Evolutionary conservation across 2,888 invertebrate species (phyloP), one percentile per base, ranked within the genome.

Genomic region (Macrosoma leucophasiata): DNA sequence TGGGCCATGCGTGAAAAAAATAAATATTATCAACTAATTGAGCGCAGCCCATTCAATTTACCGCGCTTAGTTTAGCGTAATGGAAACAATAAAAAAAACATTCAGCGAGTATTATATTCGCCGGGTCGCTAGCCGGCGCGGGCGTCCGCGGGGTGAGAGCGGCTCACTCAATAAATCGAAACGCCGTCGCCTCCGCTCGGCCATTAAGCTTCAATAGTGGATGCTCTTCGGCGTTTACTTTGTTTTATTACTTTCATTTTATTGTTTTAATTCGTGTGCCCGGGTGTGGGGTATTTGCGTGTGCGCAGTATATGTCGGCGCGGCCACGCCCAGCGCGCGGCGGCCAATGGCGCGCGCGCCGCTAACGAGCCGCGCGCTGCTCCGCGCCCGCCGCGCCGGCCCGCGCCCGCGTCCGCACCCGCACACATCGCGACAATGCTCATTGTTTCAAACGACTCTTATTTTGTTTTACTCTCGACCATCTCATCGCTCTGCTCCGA

Each of bases 211-310:
- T 67, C 77, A 71, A 78, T 79, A 75, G 74, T 69, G 73, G 69
- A 68, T 68, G 67, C 69, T 49, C 70, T 73, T 71, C 62, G 66
- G 62, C 64, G 68, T 66, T 74, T 65, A 72, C 68, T 73, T 81
- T 77, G 78, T 84, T 82, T 82, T 81, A 81, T 81, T 78, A 78
- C 69, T 74, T 76, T 77, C 68, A 78, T 81, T 81, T 82, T 81
- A 82, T 82, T 82, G 82, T 82, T 84, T 84, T 84, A 82, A 82
- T 84, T 82, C 75, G 79, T 77, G 81, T 73, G 72, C n/a, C n/a
- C 73, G 75, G 76, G 73, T 76, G 79, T 75, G 81, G 77, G 81
- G 77, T 79, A 81, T 79, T 81, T 82, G 82, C 82, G 82, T 82
- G 79, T 67, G 81, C 82, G 82, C 82, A 75, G 76, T 73, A 74